Base-by-base conservation (phyloP, 92 coral and sea anemone species). In the Palythoa heliodiscus region DNA sequence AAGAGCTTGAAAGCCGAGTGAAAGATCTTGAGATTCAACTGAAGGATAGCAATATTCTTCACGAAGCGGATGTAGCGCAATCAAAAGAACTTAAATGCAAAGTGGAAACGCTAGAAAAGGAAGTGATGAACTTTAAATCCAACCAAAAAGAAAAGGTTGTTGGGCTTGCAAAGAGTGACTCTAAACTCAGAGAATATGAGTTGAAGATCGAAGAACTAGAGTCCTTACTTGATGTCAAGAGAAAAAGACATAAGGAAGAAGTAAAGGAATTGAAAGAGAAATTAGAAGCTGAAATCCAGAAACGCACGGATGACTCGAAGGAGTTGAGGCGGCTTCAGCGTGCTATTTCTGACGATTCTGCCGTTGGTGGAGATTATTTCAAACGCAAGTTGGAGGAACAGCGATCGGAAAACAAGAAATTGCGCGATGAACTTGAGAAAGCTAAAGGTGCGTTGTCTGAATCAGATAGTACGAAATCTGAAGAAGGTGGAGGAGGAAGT, bases 191-290 rank as follows among this genome's bases (percentile, higher is more conserved):
- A 82, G 96, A 92, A 66, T 73, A 89, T 22, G 99, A 97, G 73
- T 75, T 91, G 9, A 97, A 93, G 75, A 90, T 97, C 52, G 99
- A 94, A 63, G 99, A 97, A 81, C 92, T 93, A n/a, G 99, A 97
- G 74, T 95, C 99, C 23, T 87, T 89, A 61, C 92, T 97, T 54
- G 95, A 93, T 35, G 95, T 97, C 13, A 97, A 93, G 87, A 91
- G 93, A 67, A 92, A 96, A 48, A 89, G 95, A 66, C 99, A 97
- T 71, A 93, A 90, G 58, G 99, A 93, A 66, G 99, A 97, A 86
- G 91, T 94, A 19, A 93, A 90, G 53, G 92, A 73, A 69, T 87
- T 95, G 25, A 93, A 91, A 78, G 98, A 95, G 70, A 89, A 95
- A 79, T 88, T 97, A 52, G 98, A 97, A 82, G 94, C 86, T 61